Evolutionary conservation across 2,797 vertebrate species (phyloP), one percentile per base, ranked within the genome.

Genomic region (Nannoperca obscura): DNA sequence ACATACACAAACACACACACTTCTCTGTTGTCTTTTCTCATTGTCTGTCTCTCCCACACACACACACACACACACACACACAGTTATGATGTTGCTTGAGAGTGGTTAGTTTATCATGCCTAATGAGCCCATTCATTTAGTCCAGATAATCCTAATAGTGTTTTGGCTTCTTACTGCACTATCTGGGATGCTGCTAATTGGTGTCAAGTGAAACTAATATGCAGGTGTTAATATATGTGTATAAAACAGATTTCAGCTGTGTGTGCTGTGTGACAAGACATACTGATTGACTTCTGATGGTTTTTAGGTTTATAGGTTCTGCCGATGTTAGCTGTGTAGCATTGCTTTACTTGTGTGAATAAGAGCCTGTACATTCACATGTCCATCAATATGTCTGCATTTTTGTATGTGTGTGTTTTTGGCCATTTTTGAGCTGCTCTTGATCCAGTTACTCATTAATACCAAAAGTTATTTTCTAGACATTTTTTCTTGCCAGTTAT

Each of bases 81-180:
- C 9, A 50, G 42, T 63, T 63, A 60, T 70, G 57, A 76, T 62
- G 57, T 27, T 73, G 65, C 47, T 44, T 10, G 63, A 61, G 77
- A 77, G 53, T 58, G 19, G 57, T 78, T 71, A 46, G 63, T 84
- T 57, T 77, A 81, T 82, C 78, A 73, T 77, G 64, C 32, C 72
- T 88, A 91, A 88, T 91, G 84, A 82, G 74, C 73, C 69, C 46
- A 77, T 85, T 85, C 53, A 81, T 85, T 84, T 54, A 76, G 83
- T 74, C 71, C 63, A 84, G 79, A 88, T 86, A 83, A 82, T 85
- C 80, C 80, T 88, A 85, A 87, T 85, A 74, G 72, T 61, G 49
- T 82, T 74, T 79, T 87, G 59, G 74, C 59, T 82, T 82, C 63
- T 85, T 61, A 74, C 76, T 76, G 74, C 73, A 46, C 42, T 83